Base-by-base conservation (phyloP, 2,888 invertebrate genomes). In the Empis stercorea region DNA sequence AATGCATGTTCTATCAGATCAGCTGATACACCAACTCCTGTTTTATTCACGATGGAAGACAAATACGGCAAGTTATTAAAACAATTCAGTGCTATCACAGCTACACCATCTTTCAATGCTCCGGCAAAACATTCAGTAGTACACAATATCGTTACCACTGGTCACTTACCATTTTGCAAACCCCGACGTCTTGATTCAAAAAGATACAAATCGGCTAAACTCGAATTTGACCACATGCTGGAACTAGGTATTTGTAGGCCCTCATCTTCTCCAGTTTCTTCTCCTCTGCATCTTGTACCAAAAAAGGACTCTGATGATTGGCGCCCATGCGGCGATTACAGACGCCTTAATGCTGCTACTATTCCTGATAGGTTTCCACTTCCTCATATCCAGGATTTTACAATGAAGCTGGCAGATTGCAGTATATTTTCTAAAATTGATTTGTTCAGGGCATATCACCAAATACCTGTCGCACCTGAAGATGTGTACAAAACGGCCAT, bases 271-370 rank as follows among this genome's bases (percentile, higher is more conserved):
- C 36, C 44, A 4, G 45, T 41, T 13, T 41, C 50, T 6, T 38
- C 45, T n/a, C 47, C 53, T 2, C 44, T 50, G 10, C 47, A 53
- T 23, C 30, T 53, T 32, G 45, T 37, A 11, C 27, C 11, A 10
- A 51, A 49, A 27, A 45, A 45, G 27, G 32, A 43, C 32, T 34
- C 41, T 15, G 37, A 43, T 13, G 45, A 43, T 34, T n/a, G n/a
- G n/a, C n/a, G n/a, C n/a, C n/a, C 48, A 10, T 48, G 46, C 30
- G 46, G 48, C 5, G 46, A 44, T 36, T 50, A 45, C 15, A 40
- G 45, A 9, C 13, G 44, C 2, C n/a, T 47, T 15, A 47, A 50
- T 32, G 10, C 37, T 23, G 32, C 44, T 7, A 45, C 47, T 4
- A 17, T 43, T 34, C 43, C 45, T 10, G 42, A 38, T 27, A 38